Base-by-base conservation (phyloP, 2,113 vertebrate genomes). In the Atherinomorus stipes region DNA sequence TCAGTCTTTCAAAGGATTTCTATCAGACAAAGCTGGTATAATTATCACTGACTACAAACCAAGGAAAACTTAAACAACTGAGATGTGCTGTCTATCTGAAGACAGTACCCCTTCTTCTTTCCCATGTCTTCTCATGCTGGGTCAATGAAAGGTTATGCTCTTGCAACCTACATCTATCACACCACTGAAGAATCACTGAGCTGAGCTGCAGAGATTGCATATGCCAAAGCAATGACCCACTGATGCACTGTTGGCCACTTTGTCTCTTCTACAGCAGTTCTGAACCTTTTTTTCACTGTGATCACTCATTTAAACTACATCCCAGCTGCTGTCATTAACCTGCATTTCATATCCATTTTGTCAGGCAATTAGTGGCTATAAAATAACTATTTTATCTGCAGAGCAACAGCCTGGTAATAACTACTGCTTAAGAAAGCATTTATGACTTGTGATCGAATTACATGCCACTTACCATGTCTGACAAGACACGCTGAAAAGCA, bases 361-460 rank as follows among this genome's bases (percentile, higher is more conserved):
- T 65, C 28, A 45, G 40, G 52, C 4, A 26, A 37, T 47, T 56
- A 56, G 21, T n/a, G 42, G 28, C 15, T 25, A 44, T 49, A 38
- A 26, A 49, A 38, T 26, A 13, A 28, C 4, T 15, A 13, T 64
- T 54, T 19, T 22, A 18, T 18, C 22, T 44, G 0, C 15, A 47
- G 26, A 15, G 38, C 16, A 64, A 50, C 60, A 57, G 61, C 61
- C 4, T 49, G 42, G 28, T 50, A 57, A 65, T 19, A 31, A 21
- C 62, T 50, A 44, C 28, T 21, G 18, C 11, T 65, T 40, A 50
- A 49, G 51, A 21, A 64, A 49, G 11, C 23, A 54, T 34, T 45
- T 54, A 50, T 40, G 59, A 57, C 31, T 37, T 4, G 28, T 37
- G 52, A 64, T 74, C 21, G 25, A 57, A 38, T 57, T 57, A 38